phyloP scores from a whole-genome alignment of 2,888 invertebrate species.

The Melangyna quadrimaculata region DNA sequence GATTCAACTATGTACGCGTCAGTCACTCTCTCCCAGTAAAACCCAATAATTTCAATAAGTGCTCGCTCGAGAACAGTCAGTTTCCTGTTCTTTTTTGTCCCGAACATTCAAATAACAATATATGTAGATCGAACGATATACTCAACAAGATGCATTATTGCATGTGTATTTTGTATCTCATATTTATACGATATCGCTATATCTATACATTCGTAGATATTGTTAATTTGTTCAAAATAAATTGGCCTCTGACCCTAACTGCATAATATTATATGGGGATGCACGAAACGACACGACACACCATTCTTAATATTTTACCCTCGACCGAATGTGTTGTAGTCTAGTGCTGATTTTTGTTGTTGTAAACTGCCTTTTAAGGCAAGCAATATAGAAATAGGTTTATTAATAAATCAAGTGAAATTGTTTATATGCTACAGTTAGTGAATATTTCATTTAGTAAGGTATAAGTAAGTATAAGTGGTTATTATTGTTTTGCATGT shows the following conservation, averaged over 20 bases:
- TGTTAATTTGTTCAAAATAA: slow-evolving; percentile 8
- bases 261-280: neutral
- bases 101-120: slow-evolving; percentile 2
- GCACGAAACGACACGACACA: slow-evolving; percentile 15
- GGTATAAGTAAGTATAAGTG: too few relatives aligned
- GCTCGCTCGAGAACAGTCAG: slow-evolving; percentile 32
- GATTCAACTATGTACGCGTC: slow-evolving; percentile 18
- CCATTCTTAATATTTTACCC: slow-evolving; percentile 31
- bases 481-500: too few relatives aligned
- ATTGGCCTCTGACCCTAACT: slow-evolving; percentile 4
- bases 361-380: neutral
- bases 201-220: neutral
- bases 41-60: slow-evolving; percentile 36
- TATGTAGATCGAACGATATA: slow-evolving; percentile 42
- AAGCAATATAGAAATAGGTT: neutral
- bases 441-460: too few relatives aligned
- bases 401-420: neutral
- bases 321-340: neutral
- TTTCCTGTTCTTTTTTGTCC: slow-evolving; percentile 29
- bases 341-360: neutral
- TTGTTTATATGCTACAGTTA: too few relatives aligned
- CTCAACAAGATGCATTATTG: slow-evolving; percentile 33
- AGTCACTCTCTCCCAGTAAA: neutral
- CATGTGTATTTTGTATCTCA: slow-evolving; percentile 4
- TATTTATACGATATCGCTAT: neutral